phyloP scores from a whole-genome alignment of 2,888 invertebrate genomes.

The Thera obeliscata region DNA sequence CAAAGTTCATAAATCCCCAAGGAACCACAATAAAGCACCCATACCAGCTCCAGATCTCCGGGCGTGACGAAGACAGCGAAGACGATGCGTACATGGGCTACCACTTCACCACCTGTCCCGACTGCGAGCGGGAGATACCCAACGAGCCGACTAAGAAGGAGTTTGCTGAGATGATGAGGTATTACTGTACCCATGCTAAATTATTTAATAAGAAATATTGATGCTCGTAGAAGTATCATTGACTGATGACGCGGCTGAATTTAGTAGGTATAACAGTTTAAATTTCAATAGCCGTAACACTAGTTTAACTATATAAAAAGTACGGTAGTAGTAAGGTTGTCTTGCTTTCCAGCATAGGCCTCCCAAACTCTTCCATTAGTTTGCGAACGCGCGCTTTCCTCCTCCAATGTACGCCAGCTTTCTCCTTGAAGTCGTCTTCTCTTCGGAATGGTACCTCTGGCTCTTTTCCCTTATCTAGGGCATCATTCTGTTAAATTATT shows the following conservation, averaged over 20 bases:
- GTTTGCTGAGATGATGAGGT: slow-evolving; percentile 83
- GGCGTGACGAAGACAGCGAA: slow-evolving; percentile 70
- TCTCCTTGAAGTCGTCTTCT: too few species aligned
- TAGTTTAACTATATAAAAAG: too few species aligned
- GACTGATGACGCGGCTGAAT: not conserved
- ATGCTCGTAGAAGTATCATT: not conserved
- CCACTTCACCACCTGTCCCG: slow-evolving; percentile 81
- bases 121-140: slow-evolving; percentile 83
- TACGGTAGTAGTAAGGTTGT: too few species aligned
- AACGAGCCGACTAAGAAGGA: slow-evolving; percentile 84
- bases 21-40: slow-evolving; percentile 85
- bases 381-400: too few species aligned
- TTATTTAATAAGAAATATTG: not conserved
- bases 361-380: too few species aligned
- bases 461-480: too few species aligned
- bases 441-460: too few species aligned
- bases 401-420: too few species aligned
- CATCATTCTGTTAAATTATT: too few species aligned
- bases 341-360: too few species aligned
- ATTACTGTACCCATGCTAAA: not conserved
- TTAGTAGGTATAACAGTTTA: too few species aligned
- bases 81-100: slow-evolving; percentile 80
- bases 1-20: slow-evolving; percentile 30
- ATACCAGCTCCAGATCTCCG: slow-evolving; percentile 78
- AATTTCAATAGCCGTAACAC: too few species aligned